Base-by-base conservation (phyloP, 2,113 vertebrate genomes). In the Caracal caracal region DNA sequence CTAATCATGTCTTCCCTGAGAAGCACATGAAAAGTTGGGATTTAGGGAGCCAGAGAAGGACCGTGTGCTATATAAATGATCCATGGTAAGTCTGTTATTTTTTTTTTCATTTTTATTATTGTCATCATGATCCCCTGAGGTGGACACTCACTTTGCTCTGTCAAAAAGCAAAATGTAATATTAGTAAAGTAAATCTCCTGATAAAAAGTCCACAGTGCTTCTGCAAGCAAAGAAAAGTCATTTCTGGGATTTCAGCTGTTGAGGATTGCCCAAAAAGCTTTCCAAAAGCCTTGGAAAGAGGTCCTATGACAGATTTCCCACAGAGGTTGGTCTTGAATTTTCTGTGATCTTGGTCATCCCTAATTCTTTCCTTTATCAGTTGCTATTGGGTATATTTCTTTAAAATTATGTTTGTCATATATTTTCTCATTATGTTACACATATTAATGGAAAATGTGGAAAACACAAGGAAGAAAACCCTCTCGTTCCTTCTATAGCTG, bases 271-370 rank as follows among this genome's bases (percentile, higher is more conserved):
- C 35, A 40, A 2, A 1, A 80, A 81, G 35, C 35, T 53, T 95
- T 96, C 75, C 87, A 51, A 78, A 7, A 40, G 9, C 56, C 20
- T 22, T 59, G 17, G 37, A 66, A 59, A 90, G n/a, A 90, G 56
- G 22, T 56, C 76, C 22, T 35, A n/a, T 53, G 66, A 81, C 33
- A 76, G 85, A 86, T 93, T 93, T 86, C 51, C 70, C n/a, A 89
- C 47, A 75, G 43, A 75, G 16, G 26, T 15, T 88, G 78, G 37
- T 88, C 61, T 83, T 83, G 68, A 92, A 79, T 88, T 84, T 51
- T 92, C 93, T 63, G 10, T 95, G 20, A 84, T 49, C 37, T 92
- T 70, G 79, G 83, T 84, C 43, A 88, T 56, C 51, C 91, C 68
- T 83, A 63, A 30, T 92, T 88, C 26, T 95, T 86, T 76, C 6